Percentiles rank a stretch among this genome's conserved stretches.
Evolutionary conservation across 2,113 vertebrate species (phyloP).

Genomic region (Gallinago paraguaiae): DNA sequence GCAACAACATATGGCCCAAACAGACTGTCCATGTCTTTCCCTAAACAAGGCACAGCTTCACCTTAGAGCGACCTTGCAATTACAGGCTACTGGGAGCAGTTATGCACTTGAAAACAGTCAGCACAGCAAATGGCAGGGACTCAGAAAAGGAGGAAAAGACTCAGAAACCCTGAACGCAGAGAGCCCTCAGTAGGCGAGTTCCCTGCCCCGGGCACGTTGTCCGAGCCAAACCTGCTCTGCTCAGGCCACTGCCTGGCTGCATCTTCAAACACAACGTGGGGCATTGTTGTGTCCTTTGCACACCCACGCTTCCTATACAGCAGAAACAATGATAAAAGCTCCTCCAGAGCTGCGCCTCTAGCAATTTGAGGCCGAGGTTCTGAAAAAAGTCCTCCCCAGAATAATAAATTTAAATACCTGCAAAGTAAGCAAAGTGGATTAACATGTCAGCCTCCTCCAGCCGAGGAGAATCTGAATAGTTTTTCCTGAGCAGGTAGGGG

Average conservation of each 20-base stretch:
- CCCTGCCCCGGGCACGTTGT: not conserved
- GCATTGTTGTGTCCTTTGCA: not conserved
- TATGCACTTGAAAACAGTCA: slow-evolving; percentile 24
- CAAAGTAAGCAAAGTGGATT: slow-evolving; percentile 41
- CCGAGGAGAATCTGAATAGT: not conserved
- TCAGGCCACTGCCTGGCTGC: not conserved
- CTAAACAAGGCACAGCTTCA: slow-evolving; percentile 22
- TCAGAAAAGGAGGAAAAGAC: not conserved
- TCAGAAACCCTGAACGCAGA: not conserved
- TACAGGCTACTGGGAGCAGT: slow-evolving; percentile 57
- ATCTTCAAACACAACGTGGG: not conserved
- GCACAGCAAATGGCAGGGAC: not conserved
- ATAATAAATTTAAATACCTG: slow-evolving; percentile 53
- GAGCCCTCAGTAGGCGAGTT: not conserved
- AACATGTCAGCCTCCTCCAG: slow-evolving; percentile 22
- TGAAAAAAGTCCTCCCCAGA: not conserved
- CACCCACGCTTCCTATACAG: not conserved
- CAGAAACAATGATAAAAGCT: slow-evolving; percentile 36
- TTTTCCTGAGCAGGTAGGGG: not conserved
- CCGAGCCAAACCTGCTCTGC: not conserved
- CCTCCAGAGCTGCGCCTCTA: not conserved
- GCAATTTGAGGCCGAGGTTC: not conserved
- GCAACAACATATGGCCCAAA: slow-evolving; percentile 30
- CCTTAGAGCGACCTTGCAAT: slow-evolving; percentile 66
- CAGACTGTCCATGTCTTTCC: not conserved